phyloP scores from a whole-genome alignment of 1,140 invertebrate genomes.

The Lanistes nyassanus region DNA sequence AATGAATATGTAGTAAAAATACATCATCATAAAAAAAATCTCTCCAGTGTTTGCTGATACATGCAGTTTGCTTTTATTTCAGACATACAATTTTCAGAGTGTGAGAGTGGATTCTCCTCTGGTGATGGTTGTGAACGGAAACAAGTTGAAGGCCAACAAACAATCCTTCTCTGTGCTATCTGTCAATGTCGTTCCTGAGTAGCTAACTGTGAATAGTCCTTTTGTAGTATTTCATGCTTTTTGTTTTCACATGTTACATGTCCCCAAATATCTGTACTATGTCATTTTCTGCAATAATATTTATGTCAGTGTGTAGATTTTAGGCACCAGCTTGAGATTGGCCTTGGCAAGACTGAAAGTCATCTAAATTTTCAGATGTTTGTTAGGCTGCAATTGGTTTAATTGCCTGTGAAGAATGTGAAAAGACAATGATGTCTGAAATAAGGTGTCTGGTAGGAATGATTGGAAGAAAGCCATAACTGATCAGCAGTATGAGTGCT shows the following conservation, averaged over 20 bases:
- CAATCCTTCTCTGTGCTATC: conserved; percentile 70
- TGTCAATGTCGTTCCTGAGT: conserved; percentile 48
- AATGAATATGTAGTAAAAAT: not conserved
- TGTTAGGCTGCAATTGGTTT: too few relatives aligned
- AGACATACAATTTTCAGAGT: conserved; percentile 76
- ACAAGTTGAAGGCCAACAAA: conserved; percentile 76
- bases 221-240: too few relatives aligned
- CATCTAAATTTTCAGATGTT: too few relatives aligned
- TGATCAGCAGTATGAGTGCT: too few relatives aligned
- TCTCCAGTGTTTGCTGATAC: not conserved
- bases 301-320: not conserved
- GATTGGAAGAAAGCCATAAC: too few relatives aligned
- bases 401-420: not conserved
- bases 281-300: too few relatives aligned
- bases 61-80: conserved; percentile 54
- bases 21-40: not conserved
- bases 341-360: too few relatives aligned
- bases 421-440: too few relatives aligned
- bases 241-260: too few relatives aligned
- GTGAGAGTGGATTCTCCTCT: conserved; percentile 82
- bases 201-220: conserved; percentile 11
- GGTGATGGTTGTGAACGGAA: conserved; percentile 80
- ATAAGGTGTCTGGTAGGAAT: too few relatives aligned
- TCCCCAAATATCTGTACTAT: too few relatives aligned
- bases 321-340: not conserved